Conservation (phyloP, 2,888 invertebrate genomes). For the Mylabris sibirica region DNA sequence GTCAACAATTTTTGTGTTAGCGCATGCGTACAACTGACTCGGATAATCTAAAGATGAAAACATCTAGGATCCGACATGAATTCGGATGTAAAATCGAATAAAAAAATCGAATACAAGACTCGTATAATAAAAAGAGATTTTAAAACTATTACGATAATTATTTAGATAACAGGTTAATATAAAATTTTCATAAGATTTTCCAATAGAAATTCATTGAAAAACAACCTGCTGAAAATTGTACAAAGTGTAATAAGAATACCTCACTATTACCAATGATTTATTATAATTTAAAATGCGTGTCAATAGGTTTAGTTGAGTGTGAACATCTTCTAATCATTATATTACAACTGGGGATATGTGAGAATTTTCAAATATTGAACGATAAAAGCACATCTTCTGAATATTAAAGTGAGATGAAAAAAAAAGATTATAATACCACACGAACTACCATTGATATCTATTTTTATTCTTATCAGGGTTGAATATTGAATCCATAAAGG, state of each 20-base stretch:
- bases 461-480: not conserved
- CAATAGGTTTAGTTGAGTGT: not conserved
- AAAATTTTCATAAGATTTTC: no score
- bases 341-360: not conserved
- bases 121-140: no score
- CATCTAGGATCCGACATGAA: no score
- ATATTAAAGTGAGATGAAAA: not conserved
- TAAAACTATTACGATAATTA: no score
- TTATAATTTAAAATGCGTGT: not conserved
- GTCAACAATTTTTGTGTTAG: no score
- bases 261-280: not conserved
- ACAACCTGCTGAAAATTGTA: no score
- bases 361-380: not conserved
- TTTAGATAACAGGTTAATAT: no score
- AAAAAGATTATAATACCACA: not conserved
- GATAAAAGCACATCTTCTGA: not conserved
- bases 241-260: not conserved
- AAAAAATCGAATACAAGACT: no score
- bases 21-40: no score
- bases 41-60: no score
- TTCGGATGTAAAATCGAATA: no score
- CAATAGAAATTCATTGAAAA: no score
- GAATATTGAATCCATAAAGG: not conserved
- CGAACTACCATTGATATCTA: not conserved
- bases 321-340: not conserved